These are phyloP conservation scores for Philhelius pedissequus DNA, from an alignment of 2,888 invertebrate species.

Conservation along the genomic window DNA sequence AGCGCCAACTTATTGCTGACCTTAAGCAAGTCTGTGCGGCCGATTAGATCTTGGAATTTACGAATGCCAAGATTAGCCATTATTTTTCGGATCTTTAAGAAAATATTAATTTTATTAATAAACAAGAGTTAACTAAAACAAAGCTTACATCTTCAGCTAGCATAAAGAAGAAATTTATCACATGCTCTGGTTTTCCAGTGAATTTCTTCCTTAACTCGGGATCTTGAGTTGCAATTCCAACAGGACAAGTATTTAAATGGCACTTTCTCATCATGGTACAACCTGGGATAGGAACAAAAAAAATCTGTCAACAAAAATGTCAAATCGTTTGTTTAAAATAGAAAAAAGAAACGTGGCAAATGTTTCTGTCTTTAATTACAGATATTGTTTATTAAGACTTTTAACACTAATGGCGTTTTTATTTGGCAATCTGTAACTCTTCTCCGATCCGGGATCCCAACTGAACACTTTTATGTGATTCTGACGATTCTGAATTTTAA, in stretches of 20 bases:
- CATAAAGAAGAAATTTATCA: slow-evolving; percentile 98
- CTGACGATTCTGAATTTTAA: no score
- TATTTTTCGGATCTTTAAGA: slow-evolving; percentile 87
- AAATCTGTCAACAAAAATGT: no score
- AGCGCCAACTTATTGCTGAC: slow-evolving; percentile 85
- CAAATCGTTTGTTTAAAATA: no score
- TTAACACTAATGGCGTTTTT: no score
- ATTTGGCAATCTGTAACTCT: no score
- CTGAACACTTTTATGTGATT: no score
- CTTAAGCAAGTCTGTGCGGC: slow-evolving; percentile 92
- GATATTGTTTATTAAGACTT: no score
- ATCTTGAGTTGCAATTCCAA: slow-evolving; percentile 99
- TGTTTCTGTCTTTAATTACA: no score
- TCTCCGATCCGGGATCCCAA: no score
- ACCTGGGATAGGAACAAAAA: slow-evolving; percentile 79
- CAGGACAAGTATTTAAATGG: slow-evolving; percentile 99
- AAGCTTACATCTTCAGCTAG: slow-evolving; percentile 93
- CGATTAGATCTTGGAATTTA: slow-evolving; percentile 93
- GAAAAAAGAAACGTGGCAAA: no score
- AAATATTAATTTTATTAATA: not conserved
- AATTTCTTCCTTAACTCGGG: slow-evolving; percentile 97
- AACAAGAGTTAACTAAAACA: not conserved
- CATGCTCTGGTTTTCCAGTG: slow-evolving; percentile 97
- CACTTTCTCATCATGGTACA: slow-evolving; percentile 99
- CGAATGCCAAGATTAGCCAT: slow-evolving; percentile 96